Evolutionary conservation across 2,797 vertebrate genomes (phyloP).

Genomic region (Peromyscus eremicus): DNA sequence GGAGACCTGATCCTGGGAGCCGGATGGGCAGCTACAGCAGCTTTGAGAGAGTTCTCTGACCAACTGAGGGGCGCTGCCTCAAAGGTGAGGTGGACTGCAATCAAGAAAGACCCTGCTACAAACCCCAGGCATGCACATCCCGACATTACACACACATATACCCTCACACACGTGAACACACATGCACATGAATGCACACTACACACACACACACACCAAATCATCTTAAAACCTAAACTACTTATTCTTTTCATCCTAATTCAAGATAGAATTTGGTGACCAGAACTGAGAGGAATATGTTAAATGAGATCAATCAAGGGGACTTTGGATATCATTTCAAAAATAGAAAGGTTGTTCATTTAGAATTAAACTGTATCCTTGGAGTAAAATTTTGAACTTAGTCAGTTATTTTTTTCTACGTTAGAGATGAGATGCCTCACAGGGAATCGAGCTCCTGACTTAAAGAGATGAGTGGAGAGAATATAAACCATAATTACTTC

Average conservation of each 20-base stretch:
- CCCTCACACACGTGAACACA: not conserved
- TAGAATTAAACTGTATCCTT: slow-evolving; percentile 43
- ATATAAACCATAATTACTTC: slow-evolving; percentile 60
- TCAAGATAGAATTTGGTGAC: slow-evolving; percentile 68
- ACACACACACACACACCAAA: not conserved
- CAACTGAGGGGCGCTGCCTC: not conserved
- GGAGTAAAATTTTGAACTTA: slow-evolving; percentile 74
- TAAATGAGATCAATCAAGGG: slow-evolving; percentile 53
- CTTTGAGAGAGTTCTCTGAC: not conserved
- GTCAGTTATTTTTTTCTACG: slow-evolving; percentile 76
- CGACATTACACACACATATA: not conserved
- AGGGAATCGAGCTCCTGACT: slow-evolving; percentile 84
- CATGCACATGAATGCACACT: too few relatives aligned
- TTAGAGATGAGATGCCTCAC: slow-evolving; percentile 77
- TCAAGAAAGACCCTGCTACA: not conserved
- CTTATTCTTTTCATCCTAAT: slow-evolving; percentile 64
- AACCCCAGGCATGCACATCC: not conserved
- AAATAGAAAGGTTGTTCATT: slow-evolving; percentile 65
- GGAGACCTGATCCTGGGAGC: not conserved
- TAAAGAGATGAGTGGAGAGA: slow-evolving; percentile 71
- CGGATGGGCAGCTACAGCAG: not conserved
- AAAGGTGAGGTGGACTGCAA: not conserved
- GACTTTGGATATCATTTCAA: slow-evolving; percentile 63
- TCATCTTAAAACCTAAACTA: not conserved
- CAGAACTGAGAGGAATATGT: slow-evolving; percentile 65